Base-by-base conservation (phyloP, 2,888 invertebrate species). In the Apocheima hispidaria region DNA sequence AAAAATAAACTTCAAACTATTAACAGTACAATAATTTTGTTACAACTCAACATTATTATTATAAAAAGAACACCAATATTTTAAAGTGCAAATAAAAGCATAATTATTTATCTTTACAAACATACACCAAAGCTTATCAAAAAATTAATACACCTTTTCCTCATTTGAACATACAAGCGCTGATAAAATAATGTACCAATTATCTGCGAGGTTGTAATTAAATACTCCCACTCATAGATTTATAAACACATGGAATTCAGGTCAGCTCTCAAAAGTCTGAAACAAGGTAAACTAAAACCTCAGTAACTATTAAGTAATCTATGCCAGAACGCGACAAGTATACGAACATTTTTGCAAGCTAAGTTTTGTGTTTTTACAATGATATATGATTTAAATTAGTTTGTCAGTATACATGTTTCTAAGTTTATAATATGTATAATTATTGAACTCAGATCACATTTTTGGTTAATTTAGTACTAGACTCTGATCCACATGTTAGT, bases 1-100 rank as follows among this genome's bases (percentile, higher is more conserved):
- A 70, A 76, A n/a, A 79, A 75, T 76, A 79, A 81, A 75, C 72
- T 75, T 72, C 71, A 74, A 80, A 82, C 74, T 72, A 74, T 75
- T 73, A 82, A 84, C 79, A 83, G 76, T 79, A 82, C 78, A 84
- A 83, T 77, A 78, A 80, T 77, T 81, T 83, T 54, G 72, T 60
- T 77, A 77, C 72, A 80, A 80, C 73, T 76, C 74, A 80, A 80
- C 78, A 77, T 72, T n/a, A 21, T 14, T 48, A 71, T 72, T 77
- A 77, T 74, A 82, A 82, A 82, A 79, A 73, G 74, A 78, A 72
- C 73, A 72, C 71, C 71, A 72, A 73, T 69, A 65, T 68, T 62
- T 62, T 55, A 61, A 49, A 60, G 74, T 74, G 76, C 72, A 73
- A 73, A 78, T 70, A 74, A 75, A 78, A 77, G 73, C 77, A 70